Conservation (phyloP, 1,140 invertebrate species). For the Cotesia typhae region DNA sequence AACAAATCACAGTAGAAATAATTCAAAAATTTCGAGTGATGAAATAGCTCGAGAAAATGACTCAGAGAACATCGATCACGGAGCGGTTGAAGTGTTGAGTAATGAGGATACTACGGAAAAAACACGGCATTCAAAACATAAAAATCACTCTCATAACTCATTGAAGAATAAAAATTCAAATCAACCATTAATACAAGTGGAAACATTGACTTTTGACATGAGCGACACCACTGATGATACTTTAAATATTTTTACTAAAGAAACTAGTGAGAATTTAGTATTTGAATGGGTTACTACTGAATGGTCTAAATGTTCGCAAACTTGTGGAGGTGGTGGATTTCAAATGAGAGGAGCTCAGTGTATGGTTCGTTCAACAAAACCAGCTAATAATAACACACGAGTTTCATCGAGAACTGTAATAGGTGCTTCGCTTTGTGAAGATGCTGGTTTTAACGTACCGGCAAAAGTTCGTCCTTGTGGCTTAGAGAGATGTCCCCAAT, state of each 20-base stretch:
- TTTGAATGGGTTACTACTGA: slow-evolving; percentile 84
- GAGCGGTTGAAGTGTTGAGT: slow-evolving; percentile 34
- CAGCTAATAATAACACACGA: slow-evolving; percentile 45
- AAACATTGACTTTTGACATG: slow-evolving; percentile 26
- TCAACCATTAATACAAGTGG: slow-evolving; percentile 12
- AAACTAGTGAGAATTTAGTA: slow-evolving; percentile 67
- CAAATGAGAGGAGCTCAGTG: slow-evolving; percentile 77
- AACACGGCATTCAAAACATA: slow-evolving; percentile 3
- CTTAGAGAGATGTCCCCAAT: slow-evolving; percentile 75
- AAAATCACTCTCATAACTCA: slow-evolving; percentile 5
- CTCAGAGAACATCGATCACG: slow-evolving; percentile 41
- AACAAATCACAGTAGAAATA: slow-evolving; percentile 4
- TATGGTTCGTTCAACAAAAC: slow-evolving; percentile 66
- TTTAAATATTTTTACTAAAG: slow-evolving; percentile 50
- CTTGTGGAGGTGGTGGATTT: slow-evolving; percentile 82
- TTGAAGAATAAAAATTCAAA: slow-evolving; percentile 24
- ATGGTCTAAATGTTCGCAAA: slow-evolving; percentile 87
- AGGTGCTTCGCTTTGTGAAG: slow-evolving; percentile 75
- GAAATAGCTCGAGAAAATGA: slow-evolving; percentile 40
- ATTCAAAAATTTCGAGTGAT: slow-evolving; percentile 20
- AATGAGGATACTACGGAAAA: slow-evolving; percentile 38
- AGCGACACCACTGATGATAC: slow-evolving; percentile 22
- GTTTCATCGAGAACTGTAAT: slow-evolving; percentile 63
- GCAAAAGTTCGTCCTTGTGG: slow-evolving; percentile 76
- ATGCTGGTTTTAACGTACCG: slow-evolving; percentile 73